Evolutionary conservation across 2,113 vertebrate species (phyloP), one percentile per base, ranked within the genome.

Genomic region (Sinocyclocheilus maitianheensis): DNA sequence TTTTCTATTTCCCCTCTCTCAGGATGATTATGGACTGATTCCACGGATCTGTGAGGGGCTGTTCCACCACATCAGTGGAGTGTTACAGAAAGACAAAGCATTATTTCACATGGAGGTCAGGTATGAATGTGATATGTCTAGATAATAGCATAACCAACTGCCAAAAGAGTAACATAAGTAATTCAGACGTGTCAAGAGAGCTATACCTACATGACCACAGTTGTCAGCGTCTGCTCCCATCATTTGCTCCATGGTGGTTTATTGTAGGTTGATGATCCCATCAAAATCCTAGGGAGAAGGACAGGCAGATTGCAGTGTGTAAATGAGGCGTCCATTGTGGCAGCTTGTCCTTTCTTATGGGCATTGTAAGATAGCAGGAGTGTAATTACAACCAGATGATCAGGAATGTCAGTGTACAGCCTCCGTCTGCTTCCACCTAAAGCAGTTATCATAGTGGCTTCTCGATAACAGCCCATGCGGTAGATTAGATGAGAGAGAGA

Each of bases 81-180:
- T 96, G 78, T 96, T 94, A 3, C 95, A 95, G 76, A 93, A 96
- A 91, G 97, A 97, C 8, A 95, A 96, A 87, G 97, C 96, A 0
- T 99, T 97, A 1, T 99, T 98, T 89, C 95, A 97, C 24, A 97
- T 97, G 13, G 97, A 99, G 94, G 98, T 99, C 94, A 99, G 97
- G 97, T 99, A 91, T 69, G 81, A 83, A 30, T 2, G 30, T 26
- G 51, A 51, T 20, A 69, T 24, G 37, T 55, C 13, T 34, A 46
- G 60, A 20, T 81, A 46, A 43, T 63, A 87, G 91, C 87, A 26
- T 43, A 24, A 11, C 22, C 10, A 10, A 8, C 0, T 43, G 26
- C n/a, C 43, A 76, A 16, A 75, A 2, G 12, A 76, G n/a, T 48
- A 76, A 48, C 71, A 60, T 14, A 9, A 43, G 20, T 40, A 40